A percentile compares a stretch with the other conserved stretches of the same genome.
phyloP scores from a whole-genome alignment of 2,888 invertebrate genomes.

The Dryomyza anilis region DNA sequence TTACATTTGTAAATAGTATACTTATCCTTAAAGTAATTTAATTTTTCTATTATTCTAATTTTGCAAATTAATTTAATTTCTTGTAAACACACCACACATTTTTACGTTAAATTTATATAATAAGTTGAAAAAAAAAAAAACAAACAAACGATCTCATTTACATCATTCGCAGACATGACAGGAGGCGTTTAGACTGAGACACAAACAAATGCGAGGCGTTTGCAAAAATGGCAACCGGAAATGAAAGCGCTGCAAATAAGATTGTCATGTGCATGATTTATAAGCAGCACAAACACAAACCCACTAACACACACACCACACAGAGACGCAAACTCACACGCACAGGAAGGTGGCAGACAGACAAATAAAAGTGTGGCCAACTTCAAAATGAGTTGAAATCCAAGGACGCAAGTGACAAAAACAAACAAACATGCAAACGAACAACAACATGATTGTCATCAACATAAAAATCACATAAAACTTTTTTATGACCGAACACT shows the following conservation, averaged over 20 bases:
- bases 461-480: conserved; percentile 3
- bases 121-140: background rate
- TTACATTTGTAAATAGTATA: too few relatives aligned
- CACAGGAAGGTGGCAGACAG: too few relatives aligned
- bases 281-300: conserved; percentile 9
- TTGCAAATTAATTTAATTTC: too few relatives aligned
- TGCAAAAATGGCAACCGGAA: conserved; percentile 21
- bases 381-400: background rate
- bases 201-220: conserved; percentile 22
- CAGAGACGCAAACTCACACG: background rate
- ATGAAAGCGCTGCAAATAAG: conserved; percentile 23
- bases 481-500: background rate
- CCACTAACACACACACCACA: conserved; percentile 10
- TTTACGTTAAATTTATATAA: background rate
- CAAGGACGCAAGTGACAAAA: background rate
- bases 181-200: too few relatives aligned
- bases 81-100: background rate
- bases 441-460: conserved; percentile 17
- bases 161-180: too few relatives aligned
- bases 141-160: background rate
- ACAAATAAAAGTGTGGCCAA: background rate
- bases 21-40: too few relatives aligned
- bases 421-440: too few relatives aligned
- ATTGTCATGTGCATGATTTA: conserved; percentile 27
- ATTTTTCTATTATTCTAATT: too few relatives aligned